Conservation (phyloP, 2,113 vertebrate genomes). For the Phasianus colchicus region DNA sequence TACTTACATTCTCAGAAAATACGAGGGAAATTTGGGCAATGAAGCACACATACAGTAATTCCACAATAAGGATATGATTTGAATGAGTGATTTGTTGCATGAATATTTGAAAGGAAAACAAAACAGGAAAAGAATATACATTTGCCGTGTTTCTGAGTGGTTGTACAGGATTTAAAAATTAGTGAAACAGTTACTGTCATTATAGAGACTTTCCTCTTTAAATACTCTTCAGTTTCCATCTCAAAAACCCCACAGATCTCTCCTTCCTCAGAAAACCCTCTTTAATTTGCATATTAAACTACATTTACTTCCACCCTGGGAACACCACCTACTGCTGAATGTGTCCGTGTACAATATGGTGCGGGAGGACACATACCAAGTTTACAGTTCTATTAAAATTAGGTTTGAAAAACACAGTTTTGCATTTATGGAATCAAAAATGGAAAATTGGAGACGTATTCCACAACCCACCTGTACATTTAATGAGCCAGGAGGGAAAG, state of each 20-base stretch:
- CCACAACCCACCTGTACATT: not conserved
- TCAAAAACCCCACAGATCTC: not conserved
- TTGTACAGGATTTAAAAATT: not conserved
- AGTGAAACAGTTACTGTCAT: not conserved
- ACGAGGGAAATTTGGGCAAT: not conserved
- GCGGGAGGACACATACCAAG: not conserved
- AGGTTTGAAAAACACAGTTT: not conserved
- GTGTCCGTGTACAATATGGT: not conserved
- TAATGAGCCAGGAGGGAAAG: not conserved
- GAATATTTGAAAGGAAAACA: not conserved
- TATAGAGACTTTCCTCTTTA: not conserved
- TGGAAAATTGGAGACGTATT: not conserved
- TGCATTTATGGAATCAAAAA: not conserved
- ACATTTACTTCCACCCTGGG: not conserved
- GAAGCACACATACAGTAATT: conserved; percentile 14
- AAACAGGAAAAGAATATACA: not conserved
- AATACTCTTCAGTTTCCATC: not conserved
- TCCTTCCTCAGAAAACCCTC: not conserved
- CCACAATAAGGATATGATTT: not conserved
- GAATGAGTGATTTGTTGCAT: not conserved
- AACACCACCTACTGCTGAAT: conserved; percentile 6
- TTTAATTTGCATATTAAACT: not conserved
- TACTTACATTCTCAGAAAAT: not conserved
- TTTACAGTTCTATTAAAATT: not conserved
- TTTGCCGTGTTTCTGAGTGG: not conserved